Conservation (phyloP, 2,797 vertebrate species). For the Helicolenus hilgendorfi region DNA sequence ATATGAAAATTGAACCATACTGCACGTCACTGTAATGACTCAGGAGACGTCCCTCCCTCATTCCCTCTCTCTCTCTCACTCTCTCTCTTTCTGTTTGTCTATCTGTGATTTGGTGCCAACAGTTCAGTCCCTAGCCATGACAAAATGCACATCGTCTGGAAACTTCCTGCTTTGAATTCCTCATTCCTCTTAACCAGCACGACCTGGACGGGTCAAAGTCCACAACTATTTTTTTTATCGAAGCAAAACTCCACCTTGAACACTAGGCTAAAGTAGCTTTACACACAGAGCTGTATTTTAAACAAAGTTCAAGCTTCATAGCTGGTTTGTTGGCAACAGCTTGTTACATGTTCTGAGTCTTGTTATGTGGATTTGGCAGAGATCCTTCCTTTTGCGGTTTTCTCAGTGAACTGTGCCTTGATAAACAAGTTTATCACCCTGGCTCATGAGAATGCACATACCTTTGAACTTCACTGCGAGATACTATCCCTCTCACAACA, state of each 20-base stretch:
- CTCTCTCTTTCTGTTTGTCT: background rate
- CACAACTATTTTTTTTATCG: background rate
- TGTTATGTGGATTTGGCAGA: background rate
- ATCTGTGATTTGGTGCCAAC: background rate
- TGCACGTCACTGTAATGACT: constrained; percentile 7
- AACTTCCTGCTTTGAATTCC: constrained; percentile 14
- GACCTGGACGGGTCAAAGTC: constrained; percentile 42
- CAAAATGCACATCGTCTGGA: background rate
- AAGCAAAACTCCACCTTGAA: background rate
- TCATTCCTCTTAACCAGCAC: constrained; percentile 30
- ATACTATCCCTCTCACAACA: background rate
- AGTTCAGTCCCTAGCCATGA: background rate
- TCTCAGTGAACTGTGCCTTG: background rate
- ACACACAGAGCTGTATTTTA: background rate
- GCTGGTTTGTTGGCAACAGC: background rate
- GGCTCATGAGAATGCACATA: background rate
- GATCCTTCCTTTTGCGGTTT: background rate
- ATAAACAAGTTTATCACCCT: constrained; percentile 40
- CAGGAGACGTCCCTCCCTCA: constrained; percentile 22
- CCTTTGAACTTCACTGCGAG: constrained; percentile 16
- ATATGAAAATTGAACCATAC: background rate
- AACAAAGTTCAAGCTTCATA: background rate
- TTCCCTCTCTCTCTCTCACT: background rate
- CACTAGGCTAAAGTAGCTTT: background rate
- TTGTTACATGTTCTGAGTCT: background rate